Evolutionary conservation across 2,888 invertebrate species (phyloP).

Genomic region (Gastracanthus pulcherrimus): DNA sequence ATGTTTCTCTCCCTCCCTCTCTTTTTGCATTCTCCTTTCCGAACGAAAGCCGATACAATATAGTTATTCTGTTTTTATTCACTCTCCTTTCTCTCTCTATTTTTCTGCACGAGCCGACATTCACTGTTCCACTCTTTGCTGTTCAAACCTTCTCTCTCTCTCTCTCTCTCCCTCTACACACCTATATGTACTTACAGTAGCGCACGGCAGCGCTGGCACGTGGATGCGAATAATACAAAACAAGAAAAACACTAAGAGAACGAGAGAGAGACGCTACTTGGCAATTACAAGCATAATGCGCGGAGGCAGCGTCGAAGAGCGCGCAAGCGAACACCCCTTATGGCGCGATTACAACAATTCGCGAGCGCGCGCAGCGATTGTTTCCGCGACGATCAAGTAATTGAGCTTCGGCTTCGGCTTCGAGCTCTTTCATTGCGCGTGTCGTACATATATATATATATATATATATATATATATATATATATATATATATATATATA

Average conservation of each 20-base stretch:
- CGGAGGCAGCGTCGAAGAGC: neutral
- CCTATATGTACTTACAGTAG: neutral
- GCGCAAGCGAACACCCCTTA: neutral
- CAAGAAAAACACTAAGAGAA: conserved; percentile 26
- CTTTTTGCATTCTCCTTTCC: neutral
- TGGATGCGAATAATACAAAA: conserved; percentile 35
- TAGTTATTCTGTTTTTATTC: no score
- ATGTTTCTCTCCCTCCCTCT: neutral
- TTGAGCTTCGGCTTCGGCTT: no score
- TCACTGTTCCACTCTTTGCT: no score
- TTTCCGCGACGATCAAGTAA: conserved; percentile 25
- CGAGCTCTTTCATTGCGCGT: no score
- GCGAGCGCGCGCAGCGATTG: conserved; percentile 13
- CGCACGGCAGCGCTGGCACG: conserved; percentile 17
- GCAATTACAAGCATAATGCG: conserved; percentile 43
- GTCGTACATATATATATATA: no score
- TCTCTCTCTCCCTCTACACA: neutral
- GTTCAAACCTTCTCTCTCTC: no score
- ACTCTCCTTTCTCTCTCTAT: neutral
- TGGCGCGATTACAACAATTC: conserved; percentile 14
- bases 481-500: no score
- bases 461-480: no score
- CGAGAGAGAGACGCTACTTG: conserved; percentile 9
- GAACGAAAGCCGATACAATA: no score
- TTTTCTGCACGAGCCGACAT: neutral